Percentiles rank a stretch among this genome's conserved stretches.
Conservation (phyloP, 2,888 invertebrate species). For the Alloplasta piceator region DNA sequence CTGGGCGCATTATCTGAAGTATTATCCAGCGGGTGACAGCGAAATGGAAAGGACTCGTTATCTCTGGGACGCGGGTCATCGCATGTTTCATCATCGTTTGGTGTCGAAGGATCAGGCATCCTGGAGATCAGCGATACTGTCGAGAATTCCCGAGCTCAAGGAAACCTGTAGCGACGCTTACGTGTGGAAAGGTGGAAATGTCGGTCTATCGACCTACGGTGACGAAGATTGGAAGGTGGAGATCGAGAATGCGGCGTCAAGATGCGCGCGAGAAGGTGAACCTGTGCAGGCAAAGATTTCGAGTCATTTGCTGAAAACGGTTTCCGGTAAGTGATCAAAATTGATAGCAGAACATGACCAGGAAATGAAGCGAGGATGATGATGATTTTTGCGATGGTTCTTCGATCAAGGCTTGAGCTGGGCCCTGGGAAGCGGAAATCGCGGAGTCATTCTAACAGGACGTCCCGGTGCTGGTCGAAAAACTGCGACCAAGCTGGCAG, state of each 20-base stretch:
- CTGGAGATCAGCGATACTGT: conserved; percentile 74
- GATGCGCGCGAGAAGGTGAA: conserved; percentile 79
- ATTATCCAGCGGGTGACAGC: conserved; percentile 75
- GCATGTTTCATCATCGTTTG: conserved; percentile 75
- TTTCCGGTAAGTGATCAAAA: conserved; percentile 72
- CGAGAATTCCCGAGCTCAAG: conserved; percentile 66
- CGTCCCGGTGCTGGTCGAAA: conserved; percentile 80
- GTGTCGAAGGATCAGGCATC: conserved; percentile 70
- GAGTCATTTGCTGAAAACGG: conserved; percentile 74
- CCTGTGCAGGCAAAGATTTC: conserved; percentile 76
- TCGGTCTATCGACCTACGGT: conserved; percentile 68
- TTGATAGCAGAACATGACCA: conserved; percentile 9
- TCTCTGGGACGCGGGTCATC: conserved; percentile 75
- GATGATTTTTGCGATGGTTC: conserved; percentile 8
- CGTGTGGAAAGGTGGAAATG: conserved; percentile 74
- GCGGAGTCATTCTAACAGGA: conserved; percentile 78
- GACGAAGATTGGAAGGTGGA: conserved; percentile 78
- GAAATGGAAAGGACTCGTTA: conserved; percentile 71
- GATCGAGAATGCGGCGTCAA: conserved; percentile 75
- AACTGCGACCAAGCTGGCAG: conserved; percentile 76
- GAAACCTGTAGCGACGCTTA: conserved; percentile 72
- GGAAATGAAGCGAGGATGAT: background rate
- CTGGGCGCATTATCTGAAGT: conserved; percentile 77
- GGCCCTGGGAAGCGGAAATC: conserved; percentile 76
- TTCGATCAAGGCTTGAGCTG: conserved; percentile 75